phyloP scores from a whole-genome alignment of 2,797 vertebrate species.

The Characodon lateralis region DNA sequence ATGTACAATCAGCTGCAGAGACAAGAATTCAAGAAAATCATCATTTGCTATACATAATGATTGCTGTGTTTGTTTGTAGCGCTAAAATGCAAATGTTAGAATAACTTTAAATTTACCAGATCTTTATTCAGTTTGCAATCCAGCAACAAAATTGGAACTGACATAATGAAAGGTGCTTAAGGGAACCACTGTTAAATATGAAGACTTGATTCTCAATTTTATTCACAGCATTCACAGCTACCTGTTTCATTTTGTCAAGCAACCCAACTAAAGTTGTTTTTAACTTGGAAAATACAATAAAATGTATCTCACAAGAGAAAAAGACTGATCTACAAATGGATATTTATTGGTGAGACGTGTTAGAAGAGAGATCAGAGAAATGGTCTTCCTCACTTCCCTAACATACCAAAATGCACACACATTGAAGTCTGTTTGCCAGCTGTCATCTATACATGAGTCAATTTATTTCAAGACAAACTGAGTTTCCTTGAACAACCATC shows the following conservation, averaged over 20 bases:
- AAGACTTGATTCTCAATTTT: constrained; percentile 25
- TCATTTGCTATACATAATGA: constrained; percentile 14
- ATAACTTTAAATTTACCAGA: neutral
- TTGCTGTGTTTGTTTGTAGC: constrained; percentile 14
- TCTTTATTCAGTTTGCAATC: constrained; percentile 13
- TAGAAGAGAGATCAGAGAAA: constrained; percentile 41
- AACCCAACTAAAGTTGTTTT: constrained; percentile 39
- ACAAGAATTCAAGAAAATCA: constrained; percentile 8
- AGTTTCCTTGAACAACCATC: constrained; percentile 55
- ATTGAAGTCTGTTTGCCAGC: constrained; percentile 50
- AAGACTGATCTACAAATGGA: constrained; percentile 63
- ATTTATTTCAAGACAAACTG: constrained; percentile 76
- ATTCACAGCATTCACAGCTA: constrained; percentile 39
- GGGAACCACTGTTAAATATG: neutral
- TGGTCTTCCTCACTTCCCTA: constrained; percentile 27
- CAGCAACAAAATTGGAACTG: constrained; percentile 2
- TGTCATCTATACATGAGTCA: constrained; percentile 57
- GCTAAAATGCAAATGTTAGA: constrained; percentile 11
- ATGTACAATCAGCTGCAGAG: constrained; percentile 23
- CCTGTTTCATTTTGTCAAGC: constrained; percentile 21
- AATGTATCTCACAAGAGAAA: constrained; percentile 49
- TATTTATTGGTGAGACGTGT: constrained; percentile 51
- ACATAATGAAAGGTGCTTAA: constrained; percentile 1
- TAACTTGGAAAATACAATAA: constrained; percentile 45
- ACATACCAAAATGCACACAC: constrained; percentile 34